A percentile compares a stretch with the other conserved stretches of the same genome.
These are phyloP conservation scores for Nezara viridula DNA, from an alignment of 2,888 invertebrate species.

Conservation along the genomic window DNA sequence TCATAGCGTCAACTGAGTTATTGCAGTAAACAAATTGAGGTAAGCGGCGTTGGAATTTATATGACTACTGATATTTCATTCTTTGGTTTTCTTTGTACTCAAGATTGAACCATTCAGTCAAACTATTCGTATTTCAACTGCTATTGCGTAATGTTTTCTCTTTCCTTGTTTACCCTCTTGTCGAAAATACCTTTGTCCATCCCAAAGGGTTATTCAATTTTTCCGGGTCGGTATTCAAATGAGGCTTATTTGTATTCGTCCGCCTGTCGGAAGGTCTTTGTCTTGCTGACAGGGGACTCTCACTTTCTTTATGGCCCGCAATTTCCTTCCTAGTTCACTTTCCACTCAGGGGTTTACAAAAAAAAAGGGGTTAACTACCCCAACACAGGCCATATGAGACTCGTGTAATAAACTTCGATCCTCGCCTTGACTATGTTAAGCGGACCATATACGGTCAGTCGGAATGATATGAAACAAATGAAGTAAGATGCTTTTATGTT, in stretches of 20 bases:
- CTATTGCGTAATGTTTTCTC: not conserved
- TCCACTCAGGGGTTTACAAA: not conserved
- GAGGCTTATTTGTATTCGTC: constrained; percentile 18
- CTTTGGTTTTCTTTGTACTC: too few species aligned
- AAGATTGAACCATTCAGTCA: not conserved
- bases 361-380: constrained; percentile 14
- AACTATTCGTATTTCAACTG: not conserved
- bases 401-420: not conserved
- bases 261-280: constrained; percentile 29
- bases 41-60: too few species aligned
- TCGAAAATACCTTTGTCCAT: constrained; percentile 10
- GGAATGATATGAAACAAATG: too few species aligned
- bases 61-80: too few species aligned
- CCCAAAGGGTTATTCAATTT: not conserved
- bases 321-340: constrained; percentile 49
- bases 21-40: too few species aligned
- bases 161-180: constrained; percentile 24
- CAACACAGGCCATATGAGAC: constrained; percentile 9
- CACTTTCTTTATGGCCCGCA: constrained; percentile 45
- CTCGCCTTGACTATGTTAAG: not conserved
- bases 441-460: too few species aligned
- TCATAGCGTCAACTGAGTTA: too few species aligned
- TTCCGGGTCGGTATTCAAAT: constrained; percentile 49
- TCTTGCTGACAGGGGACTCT: constrained; percentile 21
- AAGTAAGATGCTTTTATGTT: too few species aligned